A percentile compares a stretch with the other conserved stretches of the same genome.
phyloP scores from a whole-genome alignment of 2,113 vertebrate genomes.

The Lophura nycthemera region DNA sequence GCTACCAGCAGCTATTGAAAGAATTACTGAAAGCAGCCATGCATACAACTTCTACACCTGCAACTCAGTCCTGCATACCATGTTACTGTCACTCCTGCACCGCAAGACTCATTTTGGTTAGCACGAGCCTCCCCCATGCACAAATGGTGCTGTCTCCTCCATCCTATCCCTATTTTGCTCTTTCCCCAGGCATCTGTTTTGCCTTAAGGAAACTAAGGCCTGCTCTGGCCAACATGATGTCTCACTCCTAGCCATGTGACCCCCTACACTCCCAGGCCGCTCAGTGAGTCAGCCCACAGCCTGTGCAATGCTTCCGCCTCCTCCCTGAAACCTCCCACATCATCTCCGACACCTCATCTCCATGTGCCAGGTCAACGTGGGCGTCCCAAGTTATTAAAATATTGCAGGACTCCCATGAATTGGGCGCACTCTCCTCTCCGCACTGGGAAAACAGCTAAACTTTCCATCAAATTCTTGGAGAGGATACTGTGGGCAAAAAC shows the following conservation, averaged over 20 bases:
- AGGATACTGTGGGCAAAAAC: neutral
- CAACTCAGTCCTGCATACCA: neutral
- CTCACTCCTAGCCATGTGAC: neutral
- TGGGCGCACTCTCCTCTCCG: neutral
- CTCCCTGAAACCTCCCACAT: conserved; percentile 27
- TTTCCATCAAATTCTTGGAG: neutral
- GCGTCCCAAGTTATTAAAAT: neutral
- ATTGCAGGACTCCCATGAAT: neutral
- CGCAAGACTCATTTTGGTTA: neutral
- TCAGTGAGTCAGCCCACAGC: neutral
- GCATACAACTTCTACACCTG: neutral
- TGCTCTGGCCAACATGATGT: neutral
- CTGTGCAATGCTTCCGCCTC: neutral
- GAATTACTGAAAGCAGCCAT: neutral
- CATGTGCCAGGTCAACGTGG: accelerated
- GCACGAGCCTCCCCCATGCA: accelerated
- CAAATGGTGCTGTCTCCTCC: accelerated
- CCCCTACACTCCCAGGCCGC: neutral
- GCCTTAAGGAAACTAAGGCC: neutral
- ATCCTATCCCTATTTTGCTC: accelerated
- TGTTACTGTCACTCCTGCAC: neutral
- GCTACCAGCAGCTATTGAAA: neutral
- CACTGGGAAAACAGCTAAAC: neutral
- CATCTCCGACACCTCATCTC: neutral
- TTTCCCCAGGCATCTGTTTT: neutral